Evolutionary conservation across 2,113 vertebrate genomes (phyloP), one percentile per base, ranked within the genome.

Genomic region (Panurus biarmicus): DNA sequence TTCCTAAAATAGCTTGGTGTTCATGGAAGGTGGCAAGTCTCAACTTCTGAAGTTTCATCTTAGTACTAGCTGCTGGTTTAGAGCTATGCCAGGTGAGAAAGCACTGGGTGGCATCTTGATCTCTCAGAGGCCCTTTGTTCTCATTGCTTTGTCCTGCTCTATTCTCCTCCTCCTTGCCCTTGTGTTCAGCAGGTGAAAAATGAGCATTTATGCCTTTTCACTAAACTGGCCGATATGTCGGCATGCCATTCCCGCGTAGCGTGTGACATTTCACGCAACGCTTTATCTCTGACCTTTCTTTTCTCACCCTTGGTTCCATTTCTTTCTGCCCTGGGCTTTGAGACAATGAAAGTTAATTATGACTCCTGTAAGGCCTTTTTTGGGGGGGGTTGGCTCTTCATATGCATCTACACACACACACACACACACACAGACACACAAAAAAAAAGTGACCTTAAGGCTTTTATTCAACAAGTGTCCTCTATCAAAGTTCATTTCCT

Each of bases 331-430:
- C 78, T 85, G 45, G 72, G 88, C 67, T 92, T 76, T 89, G 79
- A 91, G 72, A 85, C 90, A 69, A 72, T 95, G 83, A 85, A 94
- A 90, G 61, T 85, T 95, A 94, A 96, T 97, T 95, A 92, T 83
- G 85, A 67, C 19, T 94, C 87, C 53, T 80, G 45, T 85, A 93
- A 88, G 51, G 36, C 40, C 69, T 70, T 84, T 62, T 77, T n/a
- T n/a, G n/a, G 51, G 5, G 62, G 42, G 15, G 11, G 24, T 92
- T 85, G 69, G 26, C 70, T 92, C 62, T 70, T 86, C 61, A 11
- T 61, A 74, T 25, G 33, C 22, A 57, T 75, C 82, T 33, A 76
- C 64, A 72, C 56, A 42, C n/a, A n/a, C n/a, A n/a, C n/a, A n/a
- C n/a, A n/a, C n/a, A n/a, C n/a, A n/a, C n/a, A n/a, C n/a, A n/a